Evolutionary conservation across 2,797 vertebrate species (phyloP).

Genomic region (Tapirus indicus): DNA sequence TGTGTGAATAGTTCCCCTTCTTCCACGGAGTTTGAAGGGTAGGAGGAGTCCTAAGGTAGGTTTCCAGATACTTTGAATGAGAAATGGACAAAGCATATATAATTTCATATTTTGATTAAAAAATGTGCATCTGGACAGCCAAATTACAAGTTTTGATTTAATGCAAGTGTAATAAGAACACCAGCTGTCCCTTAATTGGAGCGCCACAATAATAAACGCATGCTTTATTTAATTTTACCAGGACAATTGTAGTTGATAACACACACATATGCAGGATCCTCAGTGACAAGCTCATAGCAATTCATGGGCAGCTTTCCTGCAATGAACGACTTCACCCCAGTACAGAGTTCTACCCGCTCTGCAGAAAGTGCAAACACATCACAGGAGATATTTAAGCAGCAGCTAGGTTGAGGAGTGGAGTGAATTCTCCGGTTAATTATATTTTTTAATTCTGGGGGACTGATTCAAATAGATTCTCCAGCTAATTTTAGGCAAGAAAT

Average conservation of each 20-base stretch:
- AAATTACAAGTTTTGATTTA: slow-evolving; percentile 76
- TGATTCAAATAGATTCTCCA: slow-evolving; percentile 57
- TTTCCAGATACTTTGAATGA: slow-evolving; percentile 42
- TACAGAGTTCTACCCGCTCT: not conserved
- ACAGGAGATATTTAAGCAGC: slow-evolving; percentile 42
- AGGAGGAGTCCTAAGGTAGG: slow-evolving; percentile 45
- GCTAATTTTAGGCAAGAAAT: slow-evolving; percentile 77
- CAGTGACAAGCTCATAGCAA: slow-evolving; percentile 64
- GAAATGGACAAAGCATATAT: slow-evolving; percentile 56
- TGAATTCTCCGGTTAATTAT: slow-evolving; percentile 63
- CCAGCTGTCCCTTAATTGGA: slow-evolving; percentile 79
- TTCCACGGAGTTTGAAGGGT: not conserved
- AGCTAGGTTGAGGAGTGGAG: slow-evolving; percentile 38
- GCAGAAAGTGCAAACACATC: slow-evolving; percentile 56
- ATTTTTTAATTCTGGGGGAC: slow-evolving; percentile 56
- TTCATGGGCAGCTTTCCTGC: slow-evolving; percentile 63
- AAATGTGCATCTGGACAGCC: slow-evolving; percentile 76
- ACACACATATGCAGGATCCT: slow-evolving; percentile 41
- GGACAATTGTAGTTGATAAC: slow-evolving; percentile 65
- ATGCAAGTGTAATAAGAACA: slow-evolving; percentile 71
- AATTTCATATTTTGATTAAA: slow-evolving; percentile 70
- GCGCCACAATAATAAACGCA: slow-evolving; percentile 65
- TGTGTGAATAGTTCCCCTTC: not conserved
- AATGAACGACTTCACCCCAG: slow-evolving; percentile 40
- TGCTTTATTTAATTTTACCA: slow-evolving; percentile 77